Evolutionary conservation across 2,113 vertebrate genomes (phyloP).

Genomic region (Chunga burmeisteri): DNA sequence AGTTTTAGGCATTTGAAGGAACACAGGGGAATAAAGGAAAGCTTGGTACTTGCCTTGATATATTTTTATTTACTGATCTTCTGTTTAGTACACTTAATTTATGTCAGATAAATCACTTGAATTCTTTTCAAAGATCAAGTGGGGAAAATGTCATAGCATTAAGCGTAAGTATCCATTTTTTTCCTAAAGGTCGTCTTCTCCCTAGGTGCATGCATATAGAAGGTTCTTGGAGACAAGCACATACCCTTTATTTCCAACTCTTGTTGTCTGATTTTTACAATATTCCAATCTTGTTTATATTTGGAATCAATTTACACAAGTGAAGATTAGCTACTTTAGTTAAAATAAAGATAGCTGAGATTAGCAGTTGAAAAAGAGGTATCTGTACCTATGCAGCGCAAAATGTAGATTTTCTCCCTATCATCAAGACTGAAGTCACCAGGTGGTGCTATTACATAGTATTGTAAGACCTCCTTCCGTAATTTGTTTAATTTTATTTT

Average conservation of each 20-base stretch:
- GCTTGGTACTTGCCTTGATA: not conserved
- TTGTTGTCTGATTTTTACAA: not conserved
- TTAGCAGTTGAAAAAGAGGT: not conserved
- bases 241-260: not conserved
- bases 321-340: not conserved
- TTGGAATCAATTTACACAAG: not conserved
- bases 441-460: slow-evolving; percentile 57
- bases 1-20: not conserved
- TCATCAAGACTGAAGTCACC: not conserved
- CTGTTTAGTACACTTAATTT: slow-evolving; percentile 56
- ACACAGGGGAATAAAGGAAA: not conserved
- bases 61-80: slow-evolving; percentile 59
- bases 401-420: not conserved
- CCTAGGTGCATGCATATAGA: not conserved
- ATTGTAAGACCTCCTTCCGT: not conserved
- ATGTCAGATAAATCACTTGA: slow-evolving; percentile 58
- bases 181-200: slow-evolving; percentile 38
- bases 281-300: not conserved
- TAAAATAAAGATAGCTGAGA: not conserved
- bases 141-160: slow-evolving; percentile 53
- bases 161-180: slow-evolving; percentile 27
- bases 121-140: slow-evolving; percentile 47
- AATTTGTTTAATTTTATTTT: not conserved
- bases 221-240: not conserved
- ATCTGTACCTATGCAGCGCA: not conserved